Base-by-base conservation (phyloP, 2,113 vertebrate species). In the Channa argus region DNA sequence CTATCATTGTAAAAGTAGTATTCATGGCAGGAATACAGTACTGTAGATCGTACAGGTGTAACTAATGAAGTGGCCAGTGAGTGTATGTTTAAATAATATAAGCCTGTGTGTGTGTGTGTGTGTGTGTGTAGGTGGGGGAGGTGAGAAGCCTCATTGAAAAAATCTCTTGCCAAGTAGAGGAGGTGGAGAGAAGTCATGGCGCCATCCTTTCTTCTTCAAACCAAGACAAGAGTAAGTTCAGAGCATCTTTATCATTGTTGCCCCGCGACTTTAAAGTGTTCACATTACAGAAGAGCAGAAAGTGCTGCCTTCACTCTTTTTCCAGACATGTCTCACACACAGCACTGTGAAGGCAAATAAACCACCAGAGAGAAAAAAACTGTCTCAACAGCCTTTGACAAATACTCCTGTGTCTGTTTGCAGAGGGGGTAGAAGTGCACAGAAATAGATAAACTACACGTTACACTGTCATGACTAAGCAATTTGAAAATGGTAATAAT, bases 181-280 rank as follows among this genome's bases (percentile, higher is more conserved):
- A 97, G 36, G 94, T 99, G 24, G 96, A 95, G 83, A 97, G 93
- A 52, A 95, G 94, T 58, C 96, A 99, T 71, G 95, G 94, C 71
- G 89, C 87, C 78, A 96, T 98, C 39, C 95, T 99, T 0, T 96
- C 96, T 0, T 93, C 94, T n/a, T 93, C 96, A 3, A 95, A 96
- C 84, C 95, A 94, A 33, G 96, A 97, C 80, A 94, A 95, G 65
- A 94, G 97, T 98, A 83, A 93, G 96, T 90, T 10, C 5, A 43
- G 24, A 38, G 38, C n/a, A 3, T 2, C n/a, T 6, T 1, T 14
- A 14, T 59, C 37, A 4, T 3, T 3, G 5, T 37, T 36, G 8
- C 0, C 11, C 5, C 15, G 6, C 10, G 55, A 61, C 7, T 6
- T 6, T 3, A 5, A 50, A 3, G 3, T 14, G 14, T 39, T 61